phyloP scores from a whole-genome alignment of 2,888 invertebrate species.

The Plagodis pulveraria region DNA sequence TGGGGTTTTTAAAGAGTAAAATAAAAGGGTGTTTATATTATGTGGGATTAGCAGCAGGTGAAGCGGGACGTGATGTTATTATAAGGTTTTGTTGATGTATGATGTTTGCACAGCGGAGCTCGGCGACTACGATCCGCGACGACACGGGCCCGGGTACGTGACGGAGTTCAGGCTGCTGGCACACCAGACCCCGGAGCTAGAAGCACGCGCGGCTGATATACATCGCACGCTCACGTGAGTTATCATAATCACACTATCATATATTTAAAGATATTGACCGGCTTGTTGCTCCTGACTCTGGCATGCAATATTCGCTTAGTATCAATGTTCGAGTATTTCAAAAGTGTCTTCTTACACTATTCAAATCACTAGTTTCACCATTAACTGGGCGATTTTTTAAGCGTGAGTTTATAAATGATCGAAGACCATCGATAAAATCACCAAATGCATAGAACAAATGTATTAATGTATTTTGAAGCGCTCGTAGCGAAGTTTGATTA shows the following conservation, averaged over 20 bases:
- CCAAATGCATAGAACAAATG: no score
- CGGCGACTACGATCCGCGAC: constrained; percentile 95
- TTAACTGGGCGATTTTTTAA: no score
- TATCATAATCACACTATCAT: no score
- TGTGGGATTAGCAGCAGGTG: constrained; percentile 28
- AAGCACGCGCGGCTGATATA: constrained; percentile 93
- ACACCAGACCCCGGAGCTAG: constrained; percentile 96
- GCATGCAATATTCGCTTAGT: neutral
- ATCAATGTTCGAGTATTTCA: no score
- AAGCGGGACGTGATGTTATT: constrained; percentile 1
- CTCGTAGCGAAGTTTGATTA: no score
- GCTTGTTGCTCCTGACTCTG: neutral
- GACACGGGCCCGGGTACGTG: constrained; percentile 95
- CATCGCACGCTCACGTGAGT: constrained; percentile 95
- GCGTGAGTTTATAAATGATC: no score
- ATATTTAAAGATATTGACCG: neutral
- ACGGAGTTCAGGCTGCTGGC: constrained; percentile 97
- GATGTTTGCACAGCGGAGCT: constrained; percentile 90
- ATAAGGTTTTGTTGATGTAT: constrained; percentile 7
- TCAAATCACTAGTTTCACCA: no score
- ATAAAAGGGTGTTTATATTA: constrained; percentile 18
- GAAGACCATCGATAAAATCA: no score
- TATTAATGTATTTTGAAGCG: no score
- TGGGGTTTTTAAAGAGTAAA: constrained; percentile 18
- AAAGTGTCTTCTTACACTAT: no score